These are phyloP conservation scores for Selene dorsalis DNA, from an alignment of 2,797 vertebrate species.

Conservation along the genomic window DNA sequence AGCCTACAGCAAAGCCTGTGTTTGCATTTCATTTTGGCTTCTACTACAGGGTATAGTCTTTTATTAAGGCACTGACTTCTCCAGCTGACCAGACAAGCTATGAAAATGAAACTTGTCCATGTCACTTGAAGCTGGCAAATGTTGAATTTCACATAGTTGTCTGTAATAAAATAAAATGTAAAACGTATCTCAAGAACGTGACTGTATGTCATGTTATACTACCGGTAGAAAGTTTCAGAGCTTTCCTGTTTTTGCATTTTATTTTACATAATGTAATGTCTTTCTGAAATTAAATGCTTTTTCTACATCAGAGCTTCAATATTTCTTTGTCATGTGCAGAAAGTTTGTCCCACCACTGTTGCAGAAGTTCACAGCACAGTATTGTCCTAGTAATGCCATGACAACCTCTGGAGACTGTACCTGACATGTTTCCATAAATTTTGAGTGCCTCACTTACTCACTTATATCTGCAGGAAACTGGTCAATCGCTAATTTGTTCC, in stretches of 20 bases:
- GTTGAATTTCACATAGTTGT: not conserved
- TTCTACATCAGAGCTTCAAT: too few relatives aligned
- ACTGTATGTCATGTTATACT: not conserved
- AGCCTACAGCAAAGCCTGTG: conserved; percentile 43
- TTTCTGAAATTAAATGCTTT: not conserved
- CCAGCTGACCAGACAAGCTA: conserved; percentile 32
- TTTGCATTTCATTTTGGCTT: conserved; percentile 46
- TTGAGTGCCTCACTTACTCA: too few relatives aligned
- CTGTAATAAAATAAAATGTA: not conserved
- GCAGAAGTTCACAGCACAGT: not conserved
- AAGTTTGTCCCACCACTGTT: not conserved
- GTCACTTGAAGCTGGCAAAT: not conserved
- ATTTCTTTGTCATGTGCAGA: not conserved
- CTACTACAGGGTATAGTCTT: conserved; percentile 11
- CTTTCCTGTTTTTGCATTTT: too few relatives aligned
- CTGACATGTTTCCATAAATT: too few relatives aligned
- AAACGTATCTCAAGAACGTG: not conserved
- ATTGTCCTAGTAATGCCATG: not conserved
- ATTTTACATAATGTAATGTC: too few relatives aligned
- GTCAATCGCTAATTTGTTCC: too few relatives aligned
- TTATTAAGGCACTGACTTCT: conserved; percentile 16
- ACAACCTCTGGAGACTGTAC: too few relatives aligned
- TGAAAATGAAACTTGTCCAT: not conserved
- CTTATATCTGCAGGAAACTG: too few relatives aligned
- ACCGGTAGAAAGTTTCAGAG: not conserved